phyloP scores from a whole-genome alignment of 2,888 invertebrate genomes.

The Chrysodeixis includens region DNA sequence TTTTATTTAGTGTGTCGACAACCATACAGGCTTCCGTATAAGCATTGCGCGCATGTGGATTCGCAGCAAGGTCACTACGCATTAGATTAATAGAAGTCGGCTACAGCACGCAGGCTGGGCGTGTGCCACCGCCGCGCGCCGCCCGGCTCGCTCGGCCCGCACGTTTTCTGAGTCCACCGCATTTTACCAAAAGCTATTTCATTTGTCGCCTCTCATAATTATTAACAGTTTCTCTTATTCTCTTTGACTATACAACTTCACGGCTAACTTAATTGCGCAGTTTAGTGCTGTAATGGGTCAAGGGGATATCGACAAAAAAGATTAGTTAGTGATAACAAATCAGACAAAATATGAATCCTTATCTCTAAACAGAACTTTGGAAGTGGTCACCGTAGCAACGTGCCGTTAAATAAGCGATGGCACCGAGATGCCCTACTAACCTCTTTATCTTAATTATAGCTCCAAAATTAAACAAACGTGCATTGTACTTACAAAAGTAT shows the following conservation, averaged over 20 bases:
- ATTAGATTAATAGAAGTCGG: conserved; percentile 64
- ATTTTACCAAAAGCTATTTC: conserved; percentile 61
- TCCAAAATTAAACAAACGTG: conserved; percentile 15
- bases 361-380: conserved; percentile 62
- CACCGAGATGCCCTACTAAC: conserved; percentile 75
- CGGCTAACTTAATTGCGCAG: conserved; percentile 70
- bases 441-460: conserved; percentile 66
- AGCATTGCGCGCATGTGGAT: conserved; percentile 68
- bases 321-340: conserved; percentile 65
- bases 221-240: conserved; percentile 54
- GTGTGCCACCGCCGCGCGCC: conserved; percentile 58
- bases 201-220: conserved; percentile 59
- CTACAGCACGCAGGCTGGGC: conserved; percentile 64
- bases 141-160: conserved; percentile 9
- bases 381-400: conserved; percentile 48
- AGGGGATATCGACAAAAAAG: conserved; percentile 68
- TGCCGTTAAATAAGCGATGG: conserved; percentile 48
- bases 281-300: conserved; percentile 76
- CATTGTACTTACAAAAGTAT: conserved; percentile 16
- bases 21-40: conserved; percentile 71
- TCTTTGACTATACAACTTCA: conserved; percentile 36
- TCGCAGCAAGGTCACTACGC: conserved; percentile 72
- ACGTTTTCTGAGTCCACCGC: conserved; percentile 41
- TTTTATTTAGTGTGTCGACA: conserved; percentile 49
- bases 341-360: conserved; percentile 65